These are phyloP conservation scores for Ctenochaetus hawaiiensis DNA, from an alignment of 2,797 vertebrate genomes.

Conservation along the genomic window DNA sequence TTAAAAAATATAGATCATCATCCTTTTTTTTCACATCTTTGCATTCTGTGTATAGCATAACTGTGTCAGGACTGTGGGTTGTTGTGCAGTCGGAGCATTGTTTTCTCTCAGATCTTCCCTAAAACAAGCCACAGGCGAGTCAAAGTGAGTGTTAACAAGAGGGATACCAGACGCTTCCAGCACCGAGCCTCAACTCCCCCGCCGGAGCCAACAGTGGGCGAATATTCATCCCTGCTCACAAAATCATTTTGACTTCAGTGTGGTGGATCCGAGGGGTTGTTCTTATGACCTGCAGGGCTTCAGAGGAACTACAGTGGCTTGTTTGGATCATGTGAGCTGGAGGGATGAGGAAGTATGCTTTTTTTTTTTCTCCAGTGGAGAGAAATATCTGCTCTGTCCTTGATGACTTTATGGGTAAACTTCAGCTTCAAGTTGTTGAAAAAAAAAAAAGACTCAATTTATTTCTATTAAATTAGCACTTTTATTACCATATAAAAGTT, in stretches of 20 bases:
- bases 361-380: slow-evolving; percentile 23
- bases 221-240: slow-evolving; percentile 65
- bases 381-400: slow-evolving; percentile 34
- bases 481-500: slow-evolving; percentile 41
- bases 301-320: slow-evolving; percentile 53
- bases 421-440: slow-evolving; percentile 41
- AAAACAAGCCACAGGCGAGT: slow-evolving; percentile 71
- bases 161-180: slow-evolving; percentile 62
- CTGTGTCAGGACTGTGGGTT: slow-evolving; percentile 29
- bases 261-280: slow-evolving; percentile 61
- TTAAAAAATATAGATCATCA: slow-evolving; percentile 1
- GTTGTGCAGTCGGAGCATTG: slow-evolving; percentile 56
- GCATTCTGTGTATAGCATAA: slow-evolving; percentile 2
- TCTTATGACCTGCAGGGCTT: slow-evolving; percentile 69
- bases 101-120: slow-evolving; percentile 61
- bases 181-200: slow-evolving; percentile 45
- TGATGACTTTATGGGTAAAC: slow-evolving; percentile 33
- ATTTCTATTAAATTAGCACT: slow-evolving; percentile 52
- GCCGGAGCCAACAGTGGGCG: slow-evolving; percentile 68
- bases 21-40: slow-evolving; percentile 13
- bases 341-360: slow-evolving; percentile 33
- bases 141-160: slow-evolving; percentile 74
- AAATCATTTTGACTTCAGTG: slow-evolving; percentile 77
- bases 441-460: slow-evolving; percentile 24
- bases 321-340: slow-evolving; percentile 59